phyloP scores from a whole-genome alignment of 1,140 invertebrate species.

The Hydropsyche tenuis region DNA sequence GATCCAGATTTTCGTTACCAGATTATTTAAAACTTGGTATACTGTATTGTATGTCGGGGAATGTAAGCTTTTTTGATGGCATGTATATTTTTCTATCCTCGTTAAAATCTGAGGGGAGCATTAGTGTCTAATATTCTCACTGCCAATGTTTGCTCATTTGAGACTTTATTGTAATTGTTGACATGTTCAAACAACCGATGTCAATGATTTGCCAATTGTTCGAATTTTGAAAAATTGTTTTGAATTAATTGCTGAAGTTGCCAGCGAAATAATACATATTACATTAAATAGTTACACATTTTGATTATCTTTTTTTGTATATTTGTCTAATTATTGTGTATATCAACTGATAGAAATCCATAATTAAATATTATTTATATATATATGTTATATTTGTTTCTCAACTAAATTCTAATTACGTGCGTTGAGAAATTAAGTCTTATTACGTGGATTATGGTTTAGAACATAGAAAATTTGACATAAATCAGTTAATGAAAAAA shows the following conservation, averaged over 20 bases:
- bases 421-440: slow-evolving; percentile 32
- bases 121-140: slow-evolving; percentile 39
- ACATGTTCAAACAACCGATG: slow-evolving; percentile 12
- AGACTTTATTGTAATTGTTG: slow-evolving; percentile 25
- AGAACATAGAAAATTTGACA: slow-evolving; percentile 47
- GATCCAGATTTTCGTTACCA: slow-evolving; percentile 41
- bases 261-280: slow-evolving; percentile 27
- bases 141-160: slow-evolving; percentile 49
- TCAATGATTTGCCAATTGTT: slow-evolving; percentile 9
- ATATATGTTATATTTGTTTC: slow-evolving; percentile 30
- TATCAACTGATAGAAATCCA: slow-evolving; percentile 21
- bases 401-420: slow-evolving; percentile 29
- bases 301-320: slow-evolving; percentile 31
- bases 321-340: slow-evolving; percentile 32
- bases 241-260: slow-evolving; percentile 20
- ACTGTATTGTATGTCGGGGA: neutral
- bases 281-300: slow-evolving; percentile 17
- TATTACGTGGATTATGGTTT: slow-evolving; percentile 43
- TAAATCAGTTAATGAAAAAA: slow-evolving; percentile 40
- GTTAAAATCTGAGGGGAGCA: slow-evolving; percentile 17
- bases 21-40: slow-evolving; percentile 26
- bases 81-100: slow-evolving; percentile 21
- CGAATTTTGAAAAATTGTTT: slow-evolving; percentile 32
- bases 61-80: slow-evolving; percentile 23
- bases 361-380: slow-evolving; percentile 27